Evolutionary conservation across 2,113 vertebrate species (phyloP), one percentile per base, ranked within the genome.

Genomic region (Rhagologus leucostigma): DNA sequence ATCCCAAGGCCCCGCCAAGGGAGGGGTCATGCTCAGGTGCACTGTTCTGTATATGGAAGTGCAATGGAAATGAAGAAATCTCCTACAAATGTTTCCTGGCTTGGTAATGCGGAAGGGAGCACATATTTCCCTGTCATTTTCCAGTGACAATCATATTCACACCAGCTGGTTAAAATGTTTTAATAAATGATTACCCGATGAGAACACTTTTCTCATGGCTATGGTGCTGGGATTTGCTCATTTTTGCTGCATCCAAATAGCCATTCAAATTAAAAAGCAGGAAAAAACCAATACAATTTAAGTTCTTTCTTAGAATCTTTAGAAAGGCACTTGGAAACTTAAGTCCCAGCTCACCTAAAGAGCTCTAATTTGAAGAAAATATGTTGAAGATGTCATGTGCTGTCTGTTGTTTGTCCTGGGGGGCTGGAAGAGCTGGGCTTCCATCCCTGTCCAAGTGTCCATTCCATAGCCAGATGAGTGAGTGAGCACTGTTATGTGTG

Each of bases 111-210:
- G 90, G 86, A 75, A 67, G 52, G 93, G 32, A 95, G 42, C 64
- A 56, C 60, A 29, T 74, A 77, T 82, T 90, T 93, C 57, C 76
- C 68, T 82, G 92, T 84, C 65, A 33, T 81, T 84, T 94, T 84
- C 67, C 87, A 79, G 79, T 91, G 52, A 64, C 68, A 65, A 24
- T 92, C 59, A 9, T 73, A 84, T 92, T 90, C 93, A 49, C 55
- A 76, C 79, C 63, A 85, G 76, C 83, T 84, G 70, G 57, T 84
- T 90, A 79, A 95, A 97, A 93, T 64, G 50, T 74, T 94, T 88
- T 88, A 84, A 90, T 70, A 91, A 94, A 77, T 33, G 19, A 73
- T 69, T 81, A 96, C 92, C 87, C 77, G 79, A 95, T 24, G 39
- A 71, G 74, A 85, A 78, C 22, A 12, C 35, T 77, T 83, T 80